Base-by-base conservation (phyloP, 1,140 invertebrate genomes). In the Mizuhopecten yessoensis region DNA sequence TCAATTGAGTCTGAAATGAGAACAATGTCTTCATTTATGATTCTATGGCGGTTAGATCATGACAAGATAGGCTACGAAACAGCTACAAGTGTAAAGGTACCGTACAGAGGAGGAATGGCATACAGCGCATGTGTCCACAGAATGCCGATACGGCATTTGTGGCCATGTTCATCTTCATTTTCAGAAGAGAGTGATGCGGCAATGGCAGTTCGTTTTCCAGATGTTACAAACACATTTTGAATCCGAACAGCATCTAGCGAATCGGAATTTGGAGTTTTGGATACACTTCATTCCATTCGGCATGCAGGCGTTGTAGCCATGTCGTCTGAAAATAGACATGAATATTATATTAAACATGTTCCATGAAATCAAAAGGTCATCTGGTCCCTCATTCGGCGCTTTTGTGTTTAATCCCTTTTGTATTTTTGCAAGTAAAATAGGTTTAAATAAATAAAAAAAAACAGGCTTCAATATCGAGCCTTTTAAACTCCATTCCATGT, bases 151-250 rank as follows among this genome's bases (percentile, higher is more conserved):
- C 23, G 17, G 17, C 17, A 45, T 17, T 20, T 75, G 23, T 75
- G 57, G 57, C 0, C 57, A 75, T 75, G 17, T 29, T 29, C 5
- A 17, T 10, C 45, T 49, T 49, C 45, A 29, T 29, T n/a, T 75
- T 75, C n/a, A 75, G 57, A 75, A 75, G n/a, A 75, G 57, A 13
- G 57, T 75, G 57, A 75, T 75, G 9, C 57, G 57, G 57, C 57
- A 75, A 75, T 75, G 57, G 57, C 57, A 75, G 57, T 75, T 75
- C 57, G 57, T 75, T 29, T 75, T 75, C 57, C 57, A 75, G 23
- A 75, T 75, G n/a, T 75, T 75, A n/a, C 57, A 75, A 23, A 75
- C 57, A 75, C 57, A 75, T 75, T 75, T 75, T 29, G 57, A 75
- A 29, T 75, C 57, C n/a, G 57, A 75, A 29, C 57, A 75, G n/a